phyloP scores from a whole-genome alignment of 2,797 vertebrate genomes.

The Myioborus miniatus region DNA sequence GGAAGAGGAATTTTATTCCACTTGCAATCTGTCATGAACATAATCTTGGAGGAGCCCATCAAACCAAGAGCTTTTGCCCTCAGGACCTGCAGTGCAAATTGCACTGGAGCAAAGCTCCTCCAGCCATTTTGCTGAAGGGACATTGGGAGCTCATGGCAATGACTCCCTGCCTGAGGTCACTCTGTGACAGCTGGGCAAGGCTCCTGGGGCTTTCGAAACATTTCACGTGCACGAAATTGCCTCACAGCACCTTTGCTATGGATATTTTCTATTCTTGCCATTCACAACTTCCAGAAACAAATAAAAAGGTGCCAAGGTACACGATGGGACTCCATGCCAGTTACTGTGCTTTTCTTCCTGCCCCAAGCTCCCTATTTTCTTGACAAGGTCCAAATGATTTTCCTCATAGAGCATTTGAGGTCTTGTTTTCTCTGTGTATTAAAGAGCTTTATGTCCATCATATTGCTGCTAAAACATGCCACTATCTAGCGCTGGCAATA shows the following conservation, averaged over 20 bases:
- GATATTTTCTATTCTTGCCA: background rate
- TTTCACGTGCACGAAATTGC: background rate
- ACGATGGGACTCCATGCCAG: accelerated
- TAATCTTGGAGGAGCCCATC: background rate
- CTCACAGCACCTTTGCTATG: background rate
- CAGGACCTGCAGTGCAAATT: accelerated
- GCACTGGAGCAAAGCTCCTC: background rate
- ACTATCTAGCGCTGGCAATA: background rate
- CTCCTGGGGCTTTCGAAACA: background rate
- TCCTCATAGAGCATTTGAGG: background rate
- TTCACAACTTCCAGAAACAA: background rate
- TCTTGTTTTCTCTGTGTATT: background rate
- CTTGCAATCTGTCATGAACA: background rate
- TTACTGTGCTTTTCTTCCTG: background rate
- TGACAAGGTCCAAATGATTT: background rate
- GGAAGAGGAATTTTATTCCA: background rate
- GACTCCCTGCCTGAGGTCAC: background rate
- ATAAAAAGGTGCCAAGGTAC: background rate
- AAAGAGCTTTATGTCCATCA: constrained; percentile 1
- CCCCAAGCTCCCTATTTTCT: background rate
- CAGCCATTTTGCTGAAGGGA: background rate
- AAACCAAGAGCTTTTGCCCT: background rate
- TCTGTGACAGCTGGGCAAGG: background rate
- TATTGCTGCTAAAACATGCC: background rate
- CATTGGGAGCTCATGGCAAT: background rate